phyloP scores from a whole-genome alignment of 2,888 invertebrate species.

The Meiosimyza platycephala region DNA sequence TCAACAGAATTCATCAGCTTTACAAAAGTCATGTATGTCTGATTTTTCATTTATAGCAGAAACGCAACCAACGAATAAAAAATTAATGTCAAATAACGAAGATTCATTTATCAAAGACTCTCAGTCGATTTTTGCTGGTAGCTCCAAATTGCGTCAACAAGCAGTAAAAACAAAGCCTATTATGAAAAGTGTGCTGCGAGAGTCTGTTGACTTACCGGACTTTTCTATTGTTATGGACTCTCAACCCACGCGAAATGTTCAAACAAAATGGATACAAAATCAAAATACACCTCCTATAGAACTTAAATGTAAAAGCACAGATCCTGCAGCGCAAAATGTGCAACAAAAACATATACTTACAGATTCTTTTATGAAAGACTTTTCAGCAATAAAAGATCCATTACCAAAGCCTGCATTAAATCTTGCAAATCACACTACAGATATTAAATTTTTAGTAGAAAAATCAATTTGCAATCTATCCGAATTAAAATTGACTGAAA shows the following conservation, averaged over 20 bases:
- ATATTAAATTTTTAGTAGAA: background rate
- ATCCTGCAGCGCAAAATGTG: background rate
- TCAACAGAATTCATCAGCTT: background rate
- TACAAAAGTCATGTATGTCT: conserved; percentile 43
- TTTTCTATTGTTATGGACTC: conserved; percentile 42
- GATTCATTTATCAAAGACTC: conserved; percentile 54
- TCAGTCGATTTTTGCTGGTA: conserved; percentile 35
- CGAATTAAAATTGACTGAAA: background rate
- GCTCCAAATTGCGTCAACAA: background rate
- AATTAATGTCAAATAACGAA: conserved; percentile 38
- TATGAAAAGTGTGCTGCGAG: conserved; percentile 7
- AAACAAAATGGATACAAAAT: conserved; percentile 21
- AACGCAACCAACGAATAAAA: conserved; percentile 33
- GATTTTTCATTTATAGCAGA: conserved; percentile 42
- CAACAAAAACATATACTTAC: conserved; percentile 42
- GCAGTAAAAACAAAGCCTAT: background rate
- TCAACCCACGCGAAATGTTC: conserved; percentile 18
- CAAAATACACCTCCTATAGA: too few species aligned
- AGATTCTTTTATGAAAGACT: conserved; percentile 55
- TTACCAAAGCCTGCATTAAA: background rate
- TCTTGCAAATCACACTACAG: background rate
- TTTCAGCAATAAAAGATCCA: conserved; percentile 48
- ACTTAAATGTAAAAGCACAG: too few species aligned
- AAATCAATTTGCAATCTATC: background rate
- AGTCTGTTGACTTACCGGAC: conserved; percentile 38